A percentile compares a stretch with the other conserved stretches of the same genome.
Conservation (phyloP, 1,140 invertebrate genomes). For the Tetramorium alpestre region DNA sequence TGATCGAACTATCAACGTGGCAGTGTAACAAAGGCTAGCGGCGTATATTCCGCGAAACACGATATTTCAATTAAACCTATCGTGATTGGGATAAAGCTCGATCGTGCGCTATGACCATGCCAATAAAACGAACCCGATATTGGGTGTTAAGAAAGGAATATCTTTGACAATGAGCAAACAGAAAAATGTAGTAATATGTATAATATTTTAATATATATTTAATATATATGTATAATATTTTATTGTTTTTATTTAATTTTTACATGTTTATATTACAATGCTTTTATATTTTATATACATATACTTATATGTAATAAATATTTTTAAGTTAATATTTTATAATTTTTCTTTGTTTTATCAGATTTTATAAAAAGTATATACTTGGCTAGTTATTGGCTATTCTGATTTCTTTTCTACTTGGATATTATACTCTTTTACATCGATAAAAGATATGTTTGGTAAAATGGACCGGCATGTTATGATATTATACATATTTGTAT, state of each 20-base stretch:
- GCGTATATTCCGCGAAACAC: conserved; percentile 59
- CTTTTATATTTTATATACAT: too few relatives aligned
- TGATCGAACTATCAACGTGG: conserved; percentile 30
- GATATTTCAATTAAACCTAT: conserved; percentile 72
- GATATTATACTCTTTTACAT: background rate
- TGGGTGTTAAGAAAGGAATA: conserved; percentile 53
- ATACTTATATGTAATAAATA: too few relatives aligned
- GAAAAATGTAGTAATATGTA: background rate
- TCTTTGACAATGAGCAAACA: conserved; percentile 24
- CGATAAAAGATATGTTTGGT: background rate
- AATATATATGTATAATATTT: conserved; percentile 9
- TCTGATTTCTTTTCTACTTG: background rate
- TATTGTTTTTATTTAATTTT: conserved; percentile 37
- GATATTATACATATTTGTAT: background rate
- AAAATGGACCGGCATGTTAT: background rate
- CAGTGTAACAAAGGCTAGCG: conserved; percentile 56
- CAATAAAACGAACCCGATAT: conserved; percentile 62
- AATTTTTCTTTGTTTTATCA: background rate
- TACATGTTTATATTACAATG: background rate
- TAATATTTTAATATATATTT: background rate
- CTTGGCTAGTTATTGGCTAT: background rate
- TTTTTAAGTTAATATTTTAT: conserved; percentile 18
- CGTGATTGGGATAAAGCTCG: conserved; percentile 50
- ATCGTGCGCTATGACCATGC: conserved; percentile 31
- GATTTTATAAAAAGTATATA: background rate